These are phyloP conservation scores for Dicycla oo DNA, from an alignment of 2,888 invertebrate genomes.

Conservation along the genomic window DNA sequence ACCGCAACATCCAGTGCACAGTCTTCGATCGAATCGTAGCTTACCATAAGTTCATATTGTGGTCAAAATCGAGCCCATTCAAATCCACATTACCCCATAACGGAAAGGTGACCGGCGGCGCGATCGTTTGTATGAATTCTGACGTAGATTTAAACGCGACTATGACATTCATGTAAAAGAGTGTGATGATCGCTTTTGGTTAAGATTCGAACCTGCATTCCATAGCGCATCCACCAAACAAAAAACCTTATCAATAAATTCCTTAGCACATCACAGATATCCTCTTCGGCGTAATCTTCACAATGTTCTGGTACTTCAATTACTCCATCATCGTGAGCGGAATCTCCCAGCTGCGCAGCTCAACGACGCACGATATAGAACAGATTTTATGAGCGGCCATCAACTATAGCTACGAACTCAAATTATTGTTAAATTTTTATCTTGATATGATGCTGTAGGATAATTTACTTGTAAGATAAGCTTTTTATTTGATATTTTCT, in stretches of 20 bases:
- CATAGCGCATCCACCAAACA: background rate
- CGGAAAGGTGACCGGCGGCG: too few relatives aligned
- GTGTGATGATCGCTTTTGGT: too few relatives aligned
- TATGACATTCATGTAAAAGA: too few relatives aligned
- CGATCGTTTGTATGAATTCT: too few relatives aligned
- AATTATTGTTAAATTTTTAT: constrained; percentile 60
- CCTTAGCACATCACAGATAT: constrained; percentile 76
- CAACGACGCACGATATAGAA: constrained; percentile 47
- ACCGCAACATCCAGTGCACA: background rate
- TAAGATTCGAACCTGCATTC: background rate
- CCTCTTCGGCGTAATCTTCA: constrained; percentile 75
- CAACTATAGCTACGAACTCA: constrained; percentile 54
- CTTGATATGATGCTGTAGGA: constrained; percentile 51
- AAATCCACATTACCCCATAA: too few relatives aligned
- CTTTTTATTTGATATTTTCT: background rate
- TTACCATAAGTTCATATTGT: too few relatives aligned
- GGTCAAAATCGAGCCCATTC: too few relatives aligned
- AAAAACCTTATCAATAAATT: constrained; percentile 9
- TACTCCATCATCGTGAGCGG: constrained; percentile 75
- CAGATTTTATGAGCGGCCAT: constrained; percentile 59
- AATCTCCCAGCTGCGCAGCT: constrained; percentile 69
- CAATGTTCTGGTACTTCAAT: constrained; percentile 85
- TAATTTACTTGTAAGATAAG: constrained; percentile 3
- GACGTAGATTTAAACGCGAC: too few relatives aligned
- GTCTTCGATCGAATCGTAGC: too few relatives aligned